phyloP scores from a whole-genome alignment of 2,113 vertebrate genomes.

The Paramisgurnus dabryanus region DNA sequence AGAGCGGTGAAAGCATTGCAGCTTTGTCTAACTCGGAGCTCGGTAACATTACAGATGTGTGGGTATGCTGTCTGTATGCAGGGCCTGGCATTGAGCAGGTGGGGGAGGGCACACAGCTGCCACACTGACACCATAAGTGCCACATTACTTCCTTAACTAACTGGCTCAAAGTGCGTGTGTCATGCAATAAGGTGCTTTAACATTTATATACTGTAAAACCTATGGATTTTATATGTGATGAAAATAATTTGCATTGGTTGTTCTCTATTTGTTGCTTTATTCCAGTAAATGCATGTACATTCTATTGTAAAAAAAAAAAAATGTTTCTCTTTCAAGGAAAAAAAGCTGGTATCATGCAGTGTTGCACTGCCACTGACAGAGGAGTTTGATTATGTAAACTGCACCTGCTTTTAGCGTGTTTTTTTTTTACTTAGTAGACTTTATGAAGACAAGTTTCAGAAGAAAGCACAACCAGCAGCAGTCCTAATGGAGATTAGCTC shows the following conservation, averaged over 20 bases:
- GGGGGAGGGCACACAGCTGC: slow-evolving; percentile 41
- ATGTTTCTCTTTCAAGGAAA: neutral
- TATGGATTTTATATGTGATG: neutral
- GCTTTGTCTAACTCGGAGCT: slow-evolving; percentile 28
- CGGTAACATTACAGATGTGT: slow-evolving; percentile 47
- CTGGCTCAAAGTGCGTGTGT: slow-evolving; percentile 13
- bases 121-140: slow-evolving; percentile 17
- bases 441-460: neutral
- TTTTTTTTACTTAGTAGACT: neutral
- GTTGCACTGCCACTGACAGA: neutral
- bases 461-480: neutral
- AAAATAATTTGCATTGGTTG: neutral
- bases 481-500: neutral
- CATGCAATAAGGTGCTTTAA: neutral
- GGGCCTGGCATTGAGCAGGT: neutral
- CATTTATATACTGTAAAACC: neutral
- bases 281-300: too few species aligned
- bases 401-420: neutral
- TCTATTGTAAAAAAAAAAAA: too few species aligned
- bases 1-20: slow-evolving; percentile 32
- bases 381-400: neutral
- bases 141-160: slow-evolving; percentile 32
- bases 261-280: neutral
- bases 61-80: slow-evolving; percentile 31
- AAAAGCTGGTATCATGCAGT: neutral